Conservation (phyloP, 2,797 vertebrate genomes). For the Eulemur coronatus region DNA sequence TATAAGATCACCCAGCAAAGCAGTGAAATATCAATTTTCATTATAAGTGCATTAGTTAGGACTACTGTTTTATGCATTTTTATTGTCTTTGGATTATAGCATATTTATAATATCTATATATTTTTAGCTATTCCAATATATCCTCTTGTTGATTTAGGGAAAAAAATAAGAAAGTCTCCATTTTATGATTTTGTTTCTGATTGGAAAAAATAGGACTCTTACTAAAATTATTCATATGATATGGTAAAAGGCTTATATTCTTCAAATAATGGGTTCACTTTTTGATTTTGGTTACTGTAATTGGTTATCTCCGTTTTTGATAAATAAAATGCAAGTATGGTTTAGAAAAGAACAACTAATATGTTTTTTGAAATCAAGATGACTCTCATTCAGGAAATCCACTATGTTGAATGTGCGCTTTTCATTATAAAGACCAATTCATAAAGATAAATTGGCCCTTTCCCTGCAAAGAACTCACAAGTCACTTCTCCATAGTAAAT, state of each 20-base stretch:
- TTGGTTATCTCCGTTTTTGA: slow-evolving; percentile 41
- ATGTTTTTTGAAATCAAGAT: slow-evolving; percentile 50
- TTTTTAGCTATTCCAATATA: not conserved
- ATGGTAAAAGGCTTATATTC: slow-evolving; percentile 3
- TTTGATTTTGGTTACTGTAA: not conserved
- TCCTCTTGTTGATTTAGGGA: not conserved
- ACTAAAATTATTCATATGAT: slow-evolving; percentile 15
- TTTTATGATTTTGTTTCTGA: slow-evolving; percentile 7
- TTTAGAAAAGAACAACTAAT: slow-evolving; percentile 1
- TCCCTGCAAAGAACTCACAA: not conserved
- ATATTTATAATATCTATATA: not conserved
- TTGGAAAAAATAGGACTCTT: not conserved
- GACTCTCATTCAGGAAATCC: not conserved
- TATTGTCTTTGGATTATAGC: not conserved
- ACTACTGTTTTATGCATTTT: slow-evolving; percentile 46
- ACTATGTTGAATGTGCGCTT: not conserved
- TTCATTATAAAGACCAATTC: not conserved
- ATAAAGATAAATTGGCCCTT: not conserved
- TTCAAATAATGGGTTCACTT: not conserved
- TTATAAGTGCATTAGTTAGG: slow-evolving; percentile 55
- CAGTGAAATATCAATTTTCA: slow-evolving; percentile 25
- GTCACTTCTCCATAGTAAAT: not conserved
- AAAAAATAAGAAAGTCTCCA: not conserved
- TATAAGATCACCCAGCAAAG: slow-evolving; percentile 34
- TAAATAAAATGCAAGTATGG: not conserved